Evolutionary conservation across 2,797 vertebrate species (phyloP), one percentile per base, ranked within the genome.

Genomic region (Galagoides demidoff): DNA sequence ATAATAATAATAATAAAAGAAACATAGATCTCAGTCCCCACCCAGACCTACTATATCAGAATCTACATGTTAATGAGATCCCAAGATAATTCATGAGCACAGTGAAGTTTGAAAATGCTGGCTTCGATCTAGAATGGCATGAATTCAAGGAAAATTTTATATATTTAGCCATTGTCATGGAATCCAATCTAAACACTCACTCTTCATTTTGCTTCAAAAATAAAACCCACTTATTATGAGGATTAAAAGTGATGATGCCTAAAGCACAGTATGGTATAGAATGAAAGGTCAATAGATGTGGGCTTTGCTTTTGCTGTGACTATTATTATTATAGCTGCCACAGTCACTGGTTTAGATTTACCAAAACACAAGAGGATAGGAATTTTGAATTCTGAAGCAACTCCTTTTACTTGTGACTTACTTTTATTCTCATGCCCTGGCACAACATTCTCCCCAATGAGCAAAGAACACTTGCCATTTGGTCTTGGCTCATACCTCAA

Each of bases 151-250:
- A 89, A n/a, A 91, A 57, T 5, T 2, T 31, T 61, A n/a, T 43
- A 84, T 31, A 86, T 45, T 83, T 25, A 78, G 74, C 45, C 74
- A 86, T 7, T 59, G 43, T 86, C 52, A n/a, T 68, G 71, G 52
- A 59, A 92, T 29, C 52, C 29, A 49, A 19, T 52, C 45, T 68
- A 55, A 84, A 39, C 16, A 76, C 29, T 43, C 70, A 68, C 25
- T 64, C 81, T 76, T 57, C 34, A 64, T 78, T 61, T 89, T 89
- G 63, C 27, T 45, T 79, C 70, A 71, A 37, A 97, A 82, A 92
- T 64, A 78, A 81, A 87, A 93, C 27, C 4, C 8, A 31, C 39
- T 59, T n/a, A 85, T 1, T 27, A 14, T 19, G 37, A 93, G 34
- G 23, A 71, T 70, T 57, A 19, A 43, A 89, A 88, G 59, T 68